Conservation (phyloP, 2,113 vertebrate species). For the Pelvicachromis taeniatus region DNA sequence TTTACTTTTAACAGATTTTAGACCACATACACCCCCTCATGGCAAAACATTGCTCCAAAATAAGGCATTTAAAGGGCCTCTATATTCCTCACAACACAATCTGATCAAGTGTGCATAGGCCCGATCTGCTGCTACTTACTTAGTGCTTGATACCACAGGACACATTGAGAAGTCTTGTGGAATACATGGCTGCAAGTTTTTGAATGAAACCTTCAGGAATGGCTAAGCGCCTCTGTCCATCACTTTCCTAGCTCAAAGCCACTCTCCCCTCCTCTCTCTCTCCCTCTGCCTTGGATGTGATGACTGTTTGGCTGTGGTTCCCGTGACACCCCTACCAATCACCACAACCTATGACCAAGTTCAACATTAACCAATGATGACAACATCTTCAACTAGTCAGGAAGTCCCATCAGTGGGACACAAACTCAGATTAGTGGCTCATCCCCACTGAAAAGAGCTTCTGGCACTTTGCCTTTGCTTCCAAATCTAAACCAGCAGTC, state of each 20-base stretch:
- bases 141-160: neutral
- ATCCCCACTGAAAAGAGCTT: conserved; percentile 58
- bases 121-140: neutral
- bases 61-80: neutral
- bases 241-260: neutral
- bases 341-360: conserved; percentile 39
- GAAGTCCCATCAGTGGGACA: conserved; percentile 63
- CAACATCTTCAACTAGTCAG: conserved; percentile 62
- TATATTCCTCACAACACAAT: neutral
- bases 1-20: neutral
- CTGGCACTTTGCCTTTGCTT: conserved; percentile 43
- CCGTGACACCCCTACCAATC: conserved; percentile 20
- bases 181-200: neutral
- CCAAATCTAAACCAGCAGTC: conserved; percentile 62
- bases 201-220: too few species aligned
- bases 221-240: neutral
- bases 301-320: neutral
- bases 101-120: neutral
- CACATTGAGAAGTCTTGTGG: neutral
- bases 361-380: conserved; percentile 64
- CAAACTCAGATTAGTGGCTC: conserved; percentile 65
- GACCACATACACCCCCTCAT: neutral
- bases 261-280: neutral
- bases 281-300: neutral
- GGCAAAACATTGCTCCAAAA: neutral